These are phyloP conservation scores for Solenodon paradoxus DNA, from an alignment of 2,113 vertebrate species.

Conservation along the genomic window DNA sequence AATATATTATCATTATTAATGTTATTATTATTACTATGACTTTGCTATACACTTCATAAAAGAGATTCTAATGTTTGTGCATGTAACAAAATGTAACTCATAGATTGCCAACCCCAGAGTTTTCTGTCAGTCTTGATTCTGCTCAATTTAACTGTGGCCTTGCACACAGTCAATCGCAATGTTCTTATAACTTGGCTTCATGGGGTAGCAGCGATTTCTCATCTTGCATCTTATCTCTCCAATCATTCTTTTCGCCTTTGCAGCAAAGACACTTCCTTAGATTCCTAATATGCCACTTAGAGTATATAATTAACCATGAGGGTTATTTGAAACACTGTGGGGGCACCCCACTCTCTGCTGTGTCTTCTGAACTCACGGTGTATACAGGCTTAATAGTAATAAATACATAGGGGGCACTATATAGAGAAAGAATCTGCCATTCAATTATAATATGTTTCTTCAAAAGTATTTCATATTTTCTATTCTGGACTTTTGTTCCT, in stretches of 20 bases:
- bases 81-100: conserved; percentile 55
- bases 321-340: neutral
- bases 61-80: conserved; percentile 10
- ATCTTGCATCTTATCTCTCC: conserved; percentile 50
- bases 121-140: conserved; percentile 63
- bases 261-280: conserved; percentile 28
- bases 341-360: neutral
- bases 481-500: neutral
- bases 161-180: conserved; percentile 48
- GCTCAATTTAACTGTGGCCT: conserved; percentile 57
- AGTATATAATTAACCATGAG: neutral
- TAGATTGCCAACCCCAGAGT: neutral
- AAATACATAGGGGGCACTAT: neutral
- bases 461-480: neutral
- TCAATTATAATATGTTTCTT: neutral
- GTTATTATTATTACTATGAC: no score
- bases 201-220: conserved; percentile 25
- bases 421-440: neutral
- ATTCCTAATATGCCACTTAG: conserved; percentile 23
- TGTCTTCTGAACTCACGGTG: neutral
- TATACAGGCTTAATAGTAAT: neutral
- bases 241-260: conserved; percentile 25
- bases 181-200: conserved; percentile 24
- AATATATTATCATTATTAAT: no score
- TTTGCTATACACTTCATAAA: conserved; percentile 48